Evolutionary conservation across 1,140 invertebrate genomes (phyloP).

Genomic region (Drosophila parabipectinata): DNA sequence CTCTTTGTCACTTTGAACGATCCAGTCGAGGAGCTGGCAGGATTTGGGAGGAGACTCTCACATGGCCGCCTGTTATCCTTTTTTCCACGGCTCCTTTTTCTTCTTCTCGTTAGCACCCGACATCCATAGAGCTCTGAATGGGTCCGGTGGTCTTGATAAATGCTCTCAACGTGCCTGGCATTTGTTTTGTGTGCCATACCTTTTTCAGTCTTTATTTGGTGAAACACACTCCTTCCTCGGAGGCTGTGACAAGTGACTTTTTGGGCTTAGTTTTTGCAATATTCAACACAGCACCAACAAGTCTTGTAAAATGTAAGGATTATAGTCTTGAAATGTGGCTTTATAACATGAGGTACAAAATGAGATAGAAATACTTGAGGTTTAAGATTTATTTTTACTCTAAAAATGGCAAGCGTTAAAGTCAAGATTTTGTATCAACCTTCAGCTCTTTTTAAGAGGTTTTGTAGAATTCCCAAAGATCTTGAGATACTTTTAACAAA

Average conservation of each 20-base stretch:
- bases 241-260: slow-evolving; percentile 49
- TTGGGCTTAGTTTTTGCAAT: slow-evolving; percentile 20
- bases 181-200: slow-evolving; percentile 53
- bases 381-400: no score
- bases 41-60: slow-evolving; percentile 16
- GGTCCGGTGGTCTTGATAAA: slow-evolving; percentile 59
- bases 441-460: no score
- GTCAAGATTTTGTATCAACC: no score
- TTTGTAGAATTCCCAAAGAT: no score
- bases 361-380: no score
- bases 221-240: slow-evolving; percentile 17
- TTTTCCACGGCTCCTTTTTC: slow-evolving; percentile 14
- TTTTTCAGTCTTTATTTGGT: slow-evolving; percentile 44
- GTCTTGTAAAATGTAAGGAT: slow-evolving; percentile 7
- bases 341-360: no score
- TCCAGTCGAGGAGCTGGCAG: slow-evolving; percentile 22
- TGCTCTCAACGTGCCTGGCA: slow-evolving; percentile 68
- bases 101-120: slow-evolving; percentile 52
- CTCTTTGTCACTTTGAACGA: slow-evolving; percentile 66
- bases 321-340: neutral
- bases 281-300: slow-evolving; percentile 6
- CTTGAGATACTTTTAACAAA: neutral
- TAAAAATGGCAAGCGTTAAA: no score
- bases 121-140: slow-evolving; percentile 27
- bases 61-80: slow-evolving; percentile 26